Conservation (phyloP, 2,797 vertebrate species). For the Ficedula albicollis region DNA sequence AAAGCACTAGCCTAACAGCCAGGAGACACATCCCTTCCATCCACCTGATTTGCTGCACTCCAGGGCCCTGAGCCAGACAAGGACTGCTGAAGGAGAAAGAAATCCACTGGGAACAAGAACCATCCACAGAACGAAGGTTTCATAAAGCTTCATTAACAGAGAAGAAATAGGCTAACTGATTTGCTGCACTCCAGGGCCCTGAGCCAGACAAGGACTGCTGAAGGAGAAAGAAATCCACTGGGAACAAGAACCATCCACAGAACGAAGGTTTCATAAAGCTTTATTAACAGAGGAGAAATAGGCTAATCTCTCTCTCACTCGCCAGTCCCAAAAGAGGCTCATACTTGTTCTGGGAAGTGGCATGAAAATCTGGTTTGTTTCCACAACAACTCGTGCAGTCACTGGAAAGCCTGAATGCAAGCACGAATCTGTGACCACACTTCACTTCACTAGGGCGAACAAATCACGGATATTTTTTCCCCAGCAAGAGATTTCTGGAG, state of each 20-base stretch:
- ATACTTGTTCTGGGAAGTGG: accelerated
- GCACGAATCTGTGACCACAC: neutral
- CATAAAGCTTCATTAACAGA: neutral
- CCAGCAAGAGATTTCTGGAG: slow-evolving; percentile 2
- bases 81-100: neutral
- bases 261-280: neutral
- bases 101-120: neutral
- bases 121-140: neutral
- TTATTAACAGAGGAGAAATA: neutral
- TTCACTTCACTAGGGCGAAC: neutral
- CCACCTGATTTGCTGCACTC: neutral
- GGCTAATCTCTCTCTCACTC: neutral
- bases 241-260: neutral
- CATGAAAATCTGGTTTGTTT: neutral
- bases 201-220: neutral
- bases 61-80: neutral
- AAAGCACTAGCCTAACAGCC: neutral
- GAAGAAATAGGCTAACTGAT: neutral
- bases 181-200: neutral
- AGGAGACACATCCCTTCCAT: neutral
- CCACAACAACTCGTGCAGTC: neutral
- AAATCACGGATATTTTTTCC: neutral
- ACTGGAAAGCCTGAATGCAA: neutral
- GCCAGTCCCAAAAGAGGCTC: neutral
- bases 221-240: neutral